Evolutionary conservation across 2,888 invertebrate genomes (phyloP), one percentile per base, ranked within the genome.

Genomic region (Lissocephala sabroskyi): DNA sequence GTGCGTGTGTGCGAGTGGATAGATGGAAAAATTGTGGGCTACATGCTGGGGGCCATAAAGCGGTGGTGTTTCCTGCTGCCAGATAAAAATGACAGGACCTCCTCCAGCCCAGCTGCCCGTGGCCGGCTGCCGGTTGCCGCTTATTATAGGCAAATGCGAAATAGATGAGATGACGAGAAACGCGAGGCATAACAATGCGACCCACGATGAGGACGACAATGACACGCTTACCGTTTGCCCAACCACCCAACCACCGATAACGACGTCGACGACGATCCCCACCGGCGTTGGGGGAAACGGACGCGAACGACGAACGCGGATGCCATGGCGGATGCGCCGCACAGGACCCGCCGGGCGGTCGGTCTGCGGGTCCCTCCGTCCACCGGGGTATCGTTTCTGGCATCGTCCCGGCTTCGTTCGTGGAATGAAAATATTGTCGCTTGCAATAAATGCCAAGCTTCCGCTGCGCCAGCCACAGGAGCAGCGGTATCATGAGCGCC

Each of bases 361-460:
- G 23, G 4, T 7, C 23, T 5, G 7, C 7, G 7, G 23, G 7
- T n/a, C n/a, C n/a, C n/a, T n/a, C 23, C 23, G 7, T 23, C 23
- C 23, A 23, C 23, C n/a, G n/a, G n/a, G n/a, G n/a, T n/a, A n/a
- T n/a, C n/a, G n/a, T n/a, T n/a, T n/a, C n/a, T n/a, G n/a, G n/a
- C n/a, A n/a, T n/a, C n/a, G n/a, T n/a, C n/a, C n/a, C n/a, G n/a
- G n/a, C n/a, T n/a, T n/a, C n/a, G n/a, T n/a, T n/a, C n/a, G n/a
- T n/a, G n/a, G 26, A 37, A 67, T 67, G 67, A 56, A 71, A 75
- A 71, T 71, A 71, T 75, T 76, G 74, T 74, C 74, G 74, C 71
- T 65, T 60, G 74, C 65, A 65, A 73, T 77, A 75, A 75, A 77
- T 74, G 74, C 68, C 71, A 71, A 68, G 59, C 74, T 68, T 76